Evolutionary conservation across 2,888 invertebrate genomes (phyloP).

Genomic region (Brachyopa scutellaris): DNA sequence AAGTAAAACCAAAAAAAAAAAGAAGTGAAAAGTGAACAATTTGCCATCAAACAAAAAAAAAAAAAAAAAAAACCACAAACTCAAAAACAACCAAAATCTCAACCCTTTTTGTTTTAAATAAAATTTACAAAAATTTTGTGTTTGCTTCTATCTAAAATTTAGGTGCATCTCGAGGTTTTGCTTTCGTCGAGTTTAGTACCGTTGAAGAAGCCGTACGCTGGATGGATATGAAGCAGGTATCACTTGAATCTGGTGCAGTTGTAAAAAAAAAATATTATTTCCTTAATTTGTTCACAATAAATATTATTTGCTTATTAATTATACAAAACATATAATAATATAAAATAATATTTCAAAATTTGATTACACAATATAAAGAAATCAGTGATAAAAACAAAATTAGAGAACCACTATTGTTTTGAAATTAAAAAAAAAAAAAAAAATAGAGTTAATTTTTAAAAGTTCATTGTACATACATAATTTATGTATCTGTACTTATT

Average conservation of each 20-base stretch:
- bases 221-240: constrained; percentile 93
- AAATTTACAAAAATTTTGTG: constrained; percentile 83
- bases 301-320: constrained; percentile 46
- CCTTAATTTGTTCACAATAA: constrained; percentile 47
- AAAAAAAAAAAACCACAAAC: constrained; percentile 67
- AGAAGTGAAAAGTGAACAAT: constrained; percentile 36
- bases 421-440: not conserved
- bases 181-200: constrained; percentile 96
- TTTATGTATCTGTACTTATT: too few species aligned
- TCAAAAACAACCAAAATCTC: constrained; percentile 76
- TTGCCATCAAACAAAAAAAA: constrained; percentile 30
- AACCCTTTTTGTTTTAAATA: constrained; percentile 75
- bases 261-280: constrained; percentile 66
- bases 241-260: constrained; percentile 77
- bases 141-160: constrained; percentile 87
- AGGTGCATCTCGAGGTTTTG: constrained; percentile 95
- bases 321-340: constrained; percentile 8
- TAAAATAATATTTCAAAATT: not conserved
- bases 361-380: not conserved
- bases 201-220: constrained; percentile 93
- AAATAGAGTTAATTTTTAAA: too few species aligned
- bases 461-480: too few species aligned
- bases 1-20: constrained; percentile 58
- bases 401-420: not conserved
- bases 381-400: not conserved